Percentiles rank a stretch among this genome's conserved stretches.
phyloP scores from a whole-genome alignment of 2,113 vertebrate species.

The Hydropotes inermis region DNA sequence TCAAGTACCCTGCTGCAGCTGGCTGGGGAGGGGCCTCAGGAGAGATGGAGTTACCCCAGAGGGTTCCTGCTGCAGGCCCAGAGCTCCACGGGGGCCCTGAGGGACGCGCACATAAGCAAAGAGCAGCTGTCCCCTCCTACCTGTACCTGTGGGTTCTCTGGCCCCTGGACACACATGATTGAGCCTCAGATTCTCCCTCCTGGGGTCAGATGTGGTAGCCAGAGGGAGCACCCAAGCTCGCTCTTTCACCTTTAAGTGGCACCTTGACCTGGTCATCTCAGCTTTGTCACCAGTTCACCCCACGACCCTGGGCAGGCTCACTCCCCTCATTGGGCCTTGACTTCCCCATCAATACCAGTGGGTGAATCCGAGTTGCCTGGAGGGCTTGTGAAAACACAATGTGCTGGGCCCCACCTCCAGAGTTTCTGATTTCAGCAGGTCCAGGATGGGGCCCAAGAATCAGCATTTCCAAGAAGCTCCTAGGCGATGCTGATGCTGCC shows the following conservation, averaged over 20 bases:
- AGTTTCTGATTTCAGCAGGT: background rate
- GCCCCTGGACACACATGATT: background rate
- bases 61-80: background rate
- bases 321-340: background rate
- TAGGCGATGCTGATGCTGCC: background rate
- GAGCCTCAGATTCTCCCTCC: background rate
- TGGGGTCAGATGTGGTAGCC: background rate
- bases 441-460: background rate
- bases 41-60: background rate
- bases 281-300: background rate
- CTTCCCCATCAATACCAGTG: background rate
- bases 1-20: background rate
- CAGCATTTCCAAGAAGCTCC: background rate
- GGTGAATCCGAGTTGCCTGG: background rate
- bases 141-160: background rate
- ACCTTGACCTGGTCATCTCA: background rate
- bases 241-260: background rate
- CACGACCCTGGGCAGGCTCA: background rate
- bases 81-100: background rate
- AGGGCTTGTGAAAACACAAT: background rate
- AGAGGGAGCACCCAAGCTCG: background rate
- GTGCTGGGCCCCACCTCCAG: background rate
- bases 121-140: background rate
- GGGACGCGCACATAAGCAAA: fast-evolving
- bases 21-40: background rate